phyloP scores from a whole-genome alignment of 2,888 invertebrate species.

The Tethea ocularis region DNA sequence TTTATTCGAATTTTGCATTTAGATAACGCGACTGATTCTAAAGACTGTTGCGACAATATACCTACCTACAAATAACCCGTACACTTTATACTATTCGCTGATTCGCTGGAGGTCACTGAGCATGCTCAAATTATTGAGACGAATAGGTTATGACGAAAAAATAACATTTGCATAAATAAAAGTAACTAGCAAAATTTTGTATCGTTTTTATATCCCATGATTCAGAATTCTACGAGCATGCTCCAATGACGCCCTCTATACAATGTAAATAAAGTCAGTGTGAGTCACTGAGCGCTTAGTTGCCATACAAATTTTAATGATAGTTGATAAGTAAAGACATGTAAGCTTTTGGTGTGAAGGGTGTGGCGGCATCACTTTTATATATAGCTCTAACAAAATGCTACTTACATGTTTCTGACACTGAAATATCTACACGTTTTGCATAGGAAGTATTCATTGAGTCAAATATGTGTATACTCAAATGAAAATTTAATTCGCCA shows the following conservation, averaged over 20 bases:
- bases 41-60: conserved; percentile 73
- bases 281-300: conserved; percentile 76
- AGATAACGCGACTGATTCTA: conserved; percentile 60
- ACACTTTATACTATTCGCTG: conserved; percentile 12
- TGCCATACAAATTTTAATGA: conserved; percentile 80
- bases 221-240: neutral
- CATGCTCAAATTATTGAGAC: neutral
- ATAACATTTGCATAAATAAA: neutral
- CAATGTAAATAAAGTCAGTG: conserved; percentile 78
- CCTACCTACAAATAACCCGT: conserved; percentile 19
- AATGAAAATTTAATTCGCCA: neutral
- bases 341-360: conserved; percentile 47
- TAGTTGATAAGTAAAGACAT: conserved; percentile 71
- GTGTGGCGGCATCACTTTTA: conserved; percentile 28
- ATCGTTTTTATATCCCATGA: neutral
- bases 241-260: conserved; percentile 13
- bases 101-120: neutral
- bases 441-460: neutral
- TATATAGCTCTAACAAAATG: neutral
- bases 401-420: neutral
- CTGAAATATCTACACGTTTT: conserved; percentile 2
- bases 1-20: conserved; percentile 58
- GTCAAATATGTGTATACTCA: neutral
- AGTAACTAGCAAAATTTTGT: neutral
- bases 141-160: neutral